Base-by-base conservation (phyloP, 2,888 invertebrate genomes). In the Cheilosia vulpina region DNA sequence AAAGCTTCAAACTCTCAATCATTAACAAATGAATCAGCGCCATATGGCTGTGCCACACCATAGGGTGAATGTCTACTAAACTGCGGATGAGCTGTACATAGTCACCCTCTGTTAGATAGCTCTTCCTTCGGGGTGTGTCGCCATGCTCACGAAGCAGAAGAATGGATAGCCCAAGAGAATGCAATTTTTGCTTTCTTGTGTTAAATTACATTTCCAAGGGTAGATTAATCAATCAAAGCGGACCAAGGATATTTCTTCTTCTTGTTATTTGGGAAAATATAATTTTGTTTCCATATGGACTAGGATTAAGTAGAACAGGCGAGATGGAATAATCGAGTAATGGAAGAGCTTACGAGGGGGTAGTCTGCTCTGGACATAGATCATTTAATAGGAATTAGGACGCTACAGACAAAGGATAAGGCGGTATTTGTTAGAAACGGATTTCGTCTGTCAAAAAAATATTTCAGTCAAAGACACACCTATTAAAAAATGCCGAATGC, bases 181-280 rank as follows among this genome's bases (percentile, higher is more conserved):
- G 17, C n/a, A 34, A 31, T 19, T 13, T 63, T 7, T 47, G 43
- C 11, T 5, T 34, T 47, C 47, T 11, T 55, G 24, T 11, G 21
- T 57, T 47, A 65, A 76, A 82, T 82, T 71, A 71, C 58, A 71
- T 71, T 58, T 65, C 71, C 71, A 66, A 60, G 53, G 71, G 38
- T 58, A 60, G 63, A 71, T 82, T 66, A 82, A 77, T 82, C 72
- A 72, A 82, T 77, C 72, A 66, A 72, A 77, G 1, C 45, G 65
- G 72, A 82, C 58, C 66, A 21, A 60, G 43, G 53, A 76, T 65
- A 62, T 52, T 60, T 38, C 45, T 71, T 13, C 2, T 34, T 11
- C 11, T 4, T 38, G 1, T 38, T 38, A 1, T 38, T 41, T 47
- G 65, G 50, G 38, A 65, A 43, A 81, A 43, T 58, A 50, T 45